phyloP scores from a whole-genome alignment of 2,113 vertebrate genomes.

The Cygnus atratus region DNA sequence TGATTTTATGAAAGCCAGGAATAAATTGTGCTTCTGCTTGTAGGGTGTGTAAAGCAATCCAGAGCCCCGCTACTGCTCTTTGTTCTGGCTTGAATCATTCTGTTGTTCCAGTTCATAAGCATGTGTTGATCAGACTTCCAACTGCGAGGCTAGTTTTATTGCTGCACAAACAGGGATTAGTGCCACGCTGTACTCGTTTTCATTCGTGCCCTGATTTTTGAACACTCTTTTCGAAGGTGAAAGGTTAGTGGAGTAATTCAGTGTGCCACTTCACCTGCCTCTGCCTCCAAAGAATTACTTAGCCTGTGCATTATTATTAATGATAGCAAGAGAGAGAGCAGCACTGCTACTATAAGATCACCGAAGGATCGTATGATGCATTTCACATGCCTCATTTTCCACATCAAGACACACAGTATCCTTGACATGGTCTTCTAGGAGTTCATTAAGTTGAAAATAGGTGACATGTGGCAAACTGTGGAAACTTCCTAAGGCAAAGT shows the following conservation, averaged over 20 bases:
- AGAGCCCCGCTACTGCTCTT: not conserved
- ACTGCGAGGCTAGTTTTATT: not conserved
- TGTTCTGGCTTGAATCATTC: slow-evolving; percentile 45
- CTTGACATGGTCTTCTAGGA: not conserved
- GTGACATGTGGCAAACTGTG: slow-evolving; percentile 4
- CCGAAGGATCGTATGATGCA: not conserved
- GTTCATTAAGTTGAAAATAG: slow-evolving; percentile 23
- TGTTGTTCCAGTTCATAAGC: not conserved
- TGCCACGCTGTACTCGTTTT: not conserved
- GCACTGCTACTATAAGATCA: not conserved
- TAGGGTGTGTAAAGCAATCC: slow-evolving; percentile 16
- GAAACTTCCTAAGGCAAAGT: not conserved
- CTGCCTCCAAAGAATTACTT: not conserved
- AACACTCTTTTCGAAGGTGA: not conserved
- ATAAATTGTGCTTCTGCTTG: slow-evolving; percentile 4
- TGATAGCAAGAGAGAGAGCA: not conserved
- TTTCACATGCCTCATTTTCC: slow-evolving; percentile 25
- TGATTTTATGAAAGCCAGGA: not conserved
- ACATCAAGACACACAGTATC: not conserved
- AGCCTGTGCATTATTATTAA: not conserved
- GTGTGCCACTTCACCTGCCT: slow-evolving; percentile 29
- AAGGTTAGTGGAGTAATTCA: not conserved
- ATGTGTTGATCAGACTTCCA: slow-evolving; percentile 40
- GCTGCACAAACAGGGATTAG: slow-evolving; percentile 47
- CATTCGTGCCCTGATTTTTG: not conserved